A percentile compares a stretch with the other conserved stretches of the same genome.
phyloP scores from a whole-genome alignment of 2,888 invertebrate species.

The Subacronicta megacephala region DNA sequence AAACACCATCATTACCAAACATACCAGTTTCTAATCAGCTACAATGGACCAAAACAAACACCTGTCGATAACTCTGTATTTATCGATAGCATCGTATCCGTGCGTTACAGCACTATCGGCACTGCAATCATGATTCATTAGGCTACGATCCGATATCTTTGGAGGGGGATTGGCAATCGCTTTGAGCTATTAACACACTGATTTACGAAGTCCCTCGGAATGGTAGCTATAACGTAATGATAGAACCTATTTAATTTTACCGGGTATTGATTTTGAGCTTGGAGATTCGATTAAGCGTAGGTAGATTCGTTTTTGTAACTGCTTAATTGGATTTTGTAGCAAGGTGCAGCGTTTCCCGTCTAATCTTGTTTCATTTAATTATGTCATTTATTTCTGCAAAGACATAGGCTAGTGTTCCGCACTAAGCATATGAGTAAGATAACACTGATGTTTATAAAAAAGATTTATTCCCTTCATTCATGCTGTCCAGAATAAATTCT shows the following conservation, averaged over 20 bases:
- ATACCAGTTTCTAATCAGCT: slow-evolving; percentile 32
- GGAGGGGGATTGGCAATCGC: slow-evolving; percentile 68
- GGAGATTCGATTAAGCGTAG: slow-evolving; percentile 29
- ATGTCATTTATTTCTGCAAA: background rate
- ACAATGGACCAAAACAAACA: slow-evolving; percentile 23
- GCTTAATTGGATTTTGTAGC: slow-evolving; percentile 33
- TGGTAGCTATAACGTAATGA: slow-evolving; percentile 57
- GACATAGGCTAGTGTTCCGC: no score
- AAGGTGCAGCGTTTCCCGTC: background rate
- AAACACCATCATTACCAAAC: background rate
- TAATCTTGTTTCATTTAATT: background rate
- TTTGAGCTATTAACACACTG: slow-evolving; percentile 80
- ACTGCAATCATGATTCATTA: slow-evolving; percentile 73
- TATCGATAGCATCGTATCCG: slow-evolving; percentile 37
- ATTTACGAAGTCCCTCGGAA: slow-evolving; percentile 66
- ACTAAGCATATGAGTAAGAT: no score
- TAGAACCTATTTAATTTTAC: slow-evolving; percentile 42
- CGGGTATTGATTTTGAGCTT: slow-evolving; percentile 35
- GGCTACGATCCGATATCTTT: slow-evolving; percentile 65
- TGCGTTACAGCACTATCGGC: slow-evolving; percentile 54
- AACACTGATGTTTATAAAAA: no score
- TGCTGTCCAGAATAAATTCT: no score
- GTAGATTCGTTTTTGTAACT: slow-evolving; percentile 22
- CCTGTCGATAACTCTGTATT: slow-evolving; percentile 28
- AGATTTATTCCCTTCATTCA: no score